Conservation (phyloP, 2,888 invertebrate genomes). For the Girardia tigrina region DNA sequence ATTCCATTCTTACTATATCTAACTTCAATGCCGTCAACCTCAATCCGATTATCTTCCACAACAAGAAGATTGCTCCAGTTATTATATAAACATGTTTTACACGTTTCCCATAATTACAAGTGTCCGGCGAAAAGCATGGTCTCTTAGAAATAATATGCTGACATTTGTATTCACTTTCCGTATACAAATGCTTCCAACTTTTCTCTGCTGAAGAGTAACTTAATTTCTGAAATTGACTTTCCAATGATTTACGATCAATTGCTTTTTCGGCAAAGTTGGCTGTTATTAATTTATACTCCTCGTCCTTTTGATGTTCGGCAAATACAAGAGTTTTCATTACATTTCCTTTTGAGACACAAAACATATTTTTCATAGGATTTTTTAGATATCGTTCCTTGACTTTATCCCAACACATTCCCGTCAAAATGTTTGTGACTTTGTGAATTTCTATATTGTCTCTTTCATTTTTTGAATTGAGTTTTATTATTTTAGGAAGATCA, state of each 20-base stretch:
- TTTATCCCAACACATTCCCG: not conserved
- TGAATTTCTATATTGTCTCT: constrained; percentile 14
- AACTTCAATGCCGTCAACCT: not conserved
- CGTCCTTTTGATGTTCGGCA: not conserved
- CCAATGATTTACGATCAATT: not conserved
- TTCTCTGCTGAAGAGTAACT: not conserved
- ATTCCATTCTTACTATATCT: not conserved
- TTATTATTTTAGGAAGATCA: not conserved
- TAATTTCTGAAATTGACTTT: not conserved
- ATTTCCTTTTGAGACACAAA: not conserved
- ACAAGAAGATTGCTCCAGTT: not conserved
- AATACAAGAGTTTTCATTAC: not conserved
- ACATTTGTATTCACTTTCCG: not conserved
- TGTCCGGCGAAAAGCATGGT: not conserved
- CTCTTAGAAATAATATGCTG: not conserved
- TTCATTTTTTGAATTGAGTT: not conserved
- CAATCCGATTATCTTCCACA: not conserved
- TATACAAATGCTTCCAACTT: not conserved
- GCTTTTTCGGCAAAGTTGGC: not conserved
- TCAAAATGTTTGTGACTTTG: not conserved
- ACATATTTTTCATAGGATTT: not conserved
- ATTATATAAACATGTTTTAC: not conserved
- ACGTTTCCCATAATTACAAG: not conserved
- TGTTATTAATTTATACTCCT: not conserved
- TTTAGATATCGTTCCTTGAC: not conserved